Evolutionary conservation across 2,888 invertebrate genomes (phyloP).

Genomic region (Prenolepis imparis): DNA sequence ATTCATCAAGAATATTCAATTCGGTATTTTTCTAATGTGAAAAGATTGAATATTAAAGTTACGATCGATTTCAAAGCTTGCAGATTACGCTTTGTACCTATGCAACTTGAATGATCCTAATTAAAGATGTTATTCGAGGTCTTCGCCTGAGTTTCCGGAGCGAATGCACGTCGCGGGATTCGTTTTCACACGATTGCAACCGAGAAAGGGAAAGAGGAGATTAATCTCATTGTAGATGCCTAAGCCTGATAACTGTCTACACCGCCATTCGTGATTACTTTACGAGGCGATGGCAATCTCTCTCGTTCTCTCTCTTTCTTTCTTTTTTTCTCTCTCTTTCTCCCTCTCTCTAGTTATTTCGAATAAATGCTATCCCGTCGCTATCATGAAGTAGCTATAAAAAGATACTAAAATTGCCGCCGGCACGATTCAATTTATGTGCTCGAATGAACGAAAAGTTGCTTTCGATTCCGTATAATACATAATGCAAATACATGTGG

Average conservation of each 20-base stretch:
- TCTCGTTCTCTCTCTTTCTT: not conserved
- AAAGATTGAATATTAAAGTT: not conserved
- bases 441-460: not conserved
- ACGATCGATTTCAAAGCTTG: not conserved
- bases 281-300: slow-evolving; percentile 48
- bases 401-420: slow-evolving; percentile 28
- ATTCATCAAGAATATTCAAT: not conserved
- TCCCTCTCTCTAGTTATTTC: slow-evolving; percentile 22
- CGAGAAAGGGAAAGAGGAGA: not conserved
- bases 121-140: slow-evolving; percentile 28
- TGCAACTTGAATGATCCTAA: slow-evolving; percentile 29
- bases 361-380: slow-evolving; percentile 31
- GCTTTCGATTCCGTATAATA: not conserved
- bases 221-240: slow-evolving; percentile 43
- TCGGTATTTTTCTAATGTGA: not conserved
- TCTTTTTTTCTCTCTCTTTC: not conserved
- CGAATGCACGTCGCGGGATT: slow-evolving; percentile 9
- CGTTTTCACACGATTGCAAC: slow-evolving; percentile 12
- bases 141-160: slow-evolving; percentile 16
- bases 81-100: not conserved
- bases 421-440: slow-evolving; percentile 31
- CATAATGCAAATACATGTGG: not conserved
- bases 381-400: slow-evolving; percentile 36
- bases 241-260: slow-evolving; percentile 44
- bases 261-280: slow-evolving; percentile 53